phyloP scores from a whole-genome alignment of 2,888 invertebrate species.

The Polyploca ridens region DNA sequence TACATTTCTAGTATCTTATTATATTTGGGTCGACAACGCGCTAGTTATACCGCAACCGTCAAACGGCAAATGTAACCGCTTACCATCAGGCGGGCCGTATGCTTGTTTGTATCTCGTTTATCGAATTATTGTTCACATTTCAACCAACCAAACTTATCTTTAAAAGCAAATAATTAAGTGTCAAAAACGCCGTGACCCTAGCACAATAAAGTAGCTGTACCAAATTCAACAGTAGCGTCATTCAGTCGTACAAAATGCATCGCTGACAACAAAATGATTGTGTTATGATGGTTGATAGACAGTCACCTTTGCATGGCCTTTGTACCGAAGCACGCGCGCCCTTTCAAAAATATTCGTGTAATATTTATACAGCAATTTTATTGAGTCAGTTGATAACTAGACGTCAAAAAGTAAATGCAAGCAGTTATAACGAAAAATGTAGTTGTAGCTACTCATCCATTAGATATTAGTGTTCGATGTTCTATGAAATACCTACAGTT shows the following conservation, averaged over 20 bases:
- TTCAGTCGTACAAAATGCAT: slow-evolving; percentile 16
- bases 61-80: no score
- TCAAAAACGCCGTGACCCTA: background rate
- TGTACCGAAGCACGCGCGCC: slow-evolving; percentile 56
- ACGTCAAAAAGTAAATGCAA: background rate
- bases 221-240: background rate
- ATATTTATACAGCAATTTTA: slow-evolving; percentile 56
- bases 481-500: no score
- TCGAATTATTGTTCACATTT: no score
- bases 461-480: no score
- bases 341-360: slow-evolving; percentile 45
- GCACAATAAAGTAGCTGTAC: background rate
- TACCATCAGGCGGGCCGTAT: no score
- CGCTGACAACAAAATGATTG: slow-evolving; percentile 59
- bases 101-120: no score
- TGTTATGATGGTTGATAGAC: slow-evolving; percentile 54
- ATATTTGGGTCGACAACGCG: no score
- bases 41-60: no score
- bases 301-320: slow-evolving; percentile 62
- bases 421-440: background rate
- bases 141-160: no score
- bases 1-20: no score
- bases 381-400: background rate
- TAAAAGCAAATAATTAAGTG: background rate
- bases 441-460: no score